Percentiles rank a stretch among this genome's conserved stretches.
These are phyloP conservation scores for Panagrolaimus sp. DNA, from an alignment of 1,140 invertebrate genomes.

Conservation along the genomic window DNA sequence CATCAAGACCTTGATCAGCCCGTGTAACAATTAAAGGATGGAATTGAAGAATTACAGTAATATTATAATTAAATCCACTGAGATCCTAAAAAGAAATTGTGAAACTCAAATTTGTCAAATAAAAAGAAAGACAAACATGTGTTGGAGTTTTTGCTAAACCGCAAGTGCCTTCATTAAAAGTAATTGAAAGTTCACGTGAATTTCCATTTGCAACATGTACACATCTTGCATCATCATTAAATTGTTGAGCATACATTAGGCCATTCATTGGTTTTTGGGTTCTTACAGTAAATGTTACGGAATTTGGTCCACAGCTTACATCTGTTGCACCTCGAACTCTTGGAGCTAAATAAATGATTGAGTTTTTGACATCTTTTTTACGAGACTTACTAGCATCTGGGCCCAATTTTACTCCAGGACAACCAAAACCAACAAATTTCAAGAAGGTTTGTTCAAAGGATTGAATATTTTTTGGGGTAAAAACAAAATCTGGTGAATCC, in stretches of 20 bases:
- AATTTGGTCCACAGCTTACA: slow-evolving; percentile 51
- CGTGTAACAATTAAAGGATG: slow-evolving; percentile 57
- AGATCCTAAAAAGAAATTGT: slow-evolving; percentile 35
- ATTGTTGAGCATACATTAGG: slow-evolving; percentile 53
- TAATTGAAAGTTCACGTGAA: slow-evolving; percentile 48
- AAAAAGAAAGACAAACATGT: slow-evolving; percentile 31
- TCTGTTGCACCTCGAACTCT: slow-evolving; percentile 55
- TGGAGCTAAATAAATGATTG: slow-evolving; percentile 36
- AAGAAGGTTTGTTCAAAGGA: slow-evolving; percentile 51
- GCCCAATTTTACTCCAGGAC: slow-evolving; percentile 49
- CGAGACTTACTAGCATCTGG: slow-evolving; percentile 43
- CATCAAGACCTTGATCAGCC: slow-evolving; percentile 44
- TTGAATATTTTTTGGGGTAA: slow-evolving; percentile 54
- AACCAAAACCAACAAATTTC: slow-evolving; percentile 57
- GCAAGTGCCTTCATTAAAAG: slow-evolving; percentile 52
- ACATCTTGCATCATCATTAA: slow-evolving; percentile 51
- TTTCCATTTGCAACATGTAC: slow-evolving; percentile 36
- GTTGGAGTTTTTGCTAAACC: slow-evolving; percentile 50
- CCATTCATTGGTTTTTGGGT: slow-evolving; percentile 55
- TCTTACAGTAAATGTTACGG: slow-evolving; percentile 55
- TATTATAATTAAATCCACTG: slow-evolving; percentile 55
- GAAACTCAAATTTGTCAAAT: slow-evolving; percentile 12
- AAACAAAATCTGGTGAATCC: slow-evolving; percentile 41
- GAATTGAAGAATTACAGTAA: slow-evolving; percentile 58
- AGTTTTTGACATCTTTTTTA: slow-evolving; percentile 10